These are phyloP conservation scores for Paracanthobrama guichenoti DNA, from an alignment of 2,113 vertebrate genomes.

Conservation along the genomic window DNA sequence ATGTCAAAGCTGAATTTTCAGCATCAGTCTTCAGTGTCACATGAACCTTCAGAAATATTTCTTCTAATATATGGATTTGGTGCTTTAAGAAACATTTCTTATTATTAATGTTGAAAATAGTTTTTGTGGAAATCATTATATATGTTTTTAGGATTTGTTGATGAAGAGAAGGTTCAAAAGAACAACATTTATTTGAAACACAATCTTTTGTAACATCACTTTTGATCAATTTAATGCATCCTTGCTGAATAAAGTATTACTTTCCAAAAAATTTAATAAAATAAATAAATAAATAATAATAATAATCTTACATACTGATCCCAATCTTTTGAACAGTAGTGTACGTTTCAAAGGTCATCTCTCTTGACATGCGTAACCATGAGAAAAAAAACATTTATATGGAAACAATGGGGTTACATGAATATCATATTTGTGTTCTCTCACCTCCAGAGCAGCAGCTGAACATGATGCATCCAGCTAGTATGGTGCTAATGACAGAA, in stretches of 20 bases:
- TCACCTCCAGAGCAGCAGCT: conserved; percentile 49
- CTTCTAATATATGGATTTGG: background rate
- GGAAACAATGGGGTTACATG: conserved; percentile 62
- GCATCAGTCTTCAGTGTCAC: background rate
- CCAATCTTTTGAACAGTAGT: no score
- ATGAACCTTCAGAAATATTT: background rate
- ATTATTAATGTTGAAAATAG: background rate
- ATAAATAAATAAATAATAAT: no score
- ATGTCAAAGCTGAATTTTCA: background rate
- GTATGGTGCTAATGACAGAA: conserved; percentile 21
- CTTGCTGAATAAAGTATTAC: background rate
- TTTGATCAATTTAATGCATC: background rate
- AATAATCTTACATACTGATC: no score
- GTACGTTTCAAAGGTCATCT: background rate
- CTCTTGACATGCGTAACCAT: conserved; percentile 37
- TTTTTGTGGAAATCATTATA: background rate
- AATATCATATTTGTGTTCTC: conserved; percentile 32
- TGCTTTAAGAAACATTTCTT: background rate
- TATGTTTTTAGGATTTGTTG: background rate
- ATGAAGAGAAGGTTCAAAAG: background rate
- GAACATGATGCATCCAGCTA: conserved; percentile 64
- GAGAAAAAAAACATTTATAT: conserved; percentile 64
- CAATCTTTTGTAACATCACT: background rate
- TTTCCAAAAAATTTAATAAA: no score
- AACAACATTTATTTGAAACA: background rate